Percentiles rank a stretch among this genome's conserved stretches.
Conservation (phyloP, 2,888 invertebrate species). For the Parelbella ahira region DNA sequence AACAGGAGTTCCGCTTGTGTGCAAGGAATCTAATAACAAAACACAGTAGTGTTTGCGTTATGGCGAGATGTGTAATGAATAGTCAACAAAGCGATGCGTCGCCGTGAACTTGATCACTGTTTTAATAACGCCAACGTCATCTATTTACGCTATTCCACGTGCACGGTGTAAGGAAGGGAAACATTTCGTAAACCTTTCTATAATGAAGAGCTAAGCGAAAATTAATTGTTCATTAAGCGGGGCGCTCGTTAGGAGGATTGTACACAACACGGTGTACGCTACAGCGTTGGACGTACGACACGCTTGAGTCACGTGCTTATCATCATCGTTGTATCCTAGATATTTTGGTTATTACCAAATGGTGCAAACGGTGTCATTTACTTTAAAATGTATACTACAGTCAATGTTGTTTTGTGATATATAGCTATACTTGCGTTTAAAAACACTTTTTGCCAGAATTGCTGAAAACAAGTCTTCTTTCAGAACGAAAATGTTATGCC, state of each 20-base stretch:
- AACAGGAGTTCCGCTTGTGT: constrained; percentile 46
- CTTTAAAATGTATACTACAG: no score
- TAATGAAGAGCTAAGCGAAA: constrained; percentile 46
- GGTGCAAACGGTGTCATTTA: no score
- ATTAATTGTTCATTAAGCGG: constrained; percentile 44
- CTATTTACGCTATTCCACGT: constrained; percentile 30
- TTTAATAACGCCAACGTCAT: constrained; percentile 35
- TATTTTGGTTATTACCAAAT: no score
- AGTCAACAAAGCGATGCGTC: constrained; percentile 62
- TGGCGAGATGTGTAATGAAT: constrained; percentile 72
- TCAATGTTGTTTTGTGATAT: no score
- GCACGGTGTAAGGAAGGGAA: constrained; percentile 29
- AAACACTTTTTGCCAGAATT: no score
- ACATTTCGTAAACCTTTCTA: constrained; percentile 33
- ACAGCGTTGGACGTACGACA: no score
- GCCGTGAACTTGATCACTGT: constrained; percentile 51
- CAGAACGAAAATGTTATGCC: no score
- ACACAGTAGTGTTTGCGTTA: constrained; percentile 64
- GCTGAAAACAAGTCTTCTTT: no score
- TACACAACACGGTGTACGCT: constrained; percentile 11
- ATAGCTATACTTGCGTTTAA: no score
- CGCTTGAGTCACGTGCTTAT: no score
- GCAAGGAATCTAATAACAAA: constrained; percentile 67
- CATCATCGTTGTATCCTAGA: no score
- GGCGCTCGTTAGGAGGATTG: constrained; percentile 27